Evolutionary conservation across 2,113 vertebrate genomes (phyloP).

Genomic region (Aptenodytes patagonicus): DNA sequence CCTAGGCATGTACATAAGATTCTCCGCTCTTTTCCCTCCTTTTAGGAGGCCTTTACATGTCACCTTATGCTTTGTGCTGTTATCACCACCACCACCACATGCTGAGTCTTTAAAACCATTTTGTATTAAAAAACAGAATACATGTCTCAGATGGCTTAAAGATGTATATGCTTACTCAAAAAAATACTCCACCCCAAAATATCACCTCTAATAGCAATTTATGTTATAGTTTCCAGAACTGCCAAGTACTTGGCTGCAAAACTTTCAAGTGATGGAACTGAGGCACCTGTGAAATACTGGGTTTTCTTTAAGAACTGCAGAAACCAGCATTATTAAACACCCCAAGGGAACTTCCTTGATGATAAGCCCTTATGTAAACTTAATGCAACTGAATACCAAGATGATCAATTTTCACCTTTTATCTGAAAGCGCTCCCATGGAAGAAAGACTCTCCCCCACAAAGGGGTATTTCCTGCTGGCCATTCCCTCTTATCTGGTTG

Average conservation of each 20-base stretch:
- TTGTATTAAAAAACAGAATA: constrained; percentile 26
- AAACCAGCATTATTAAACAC: background rate
- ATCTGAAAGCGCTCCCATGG: background rate
- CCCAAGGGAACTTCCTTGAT: background rate
- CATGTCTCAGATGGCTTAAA: constrained; percentile 12
- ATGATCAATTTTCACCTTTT: background rate
- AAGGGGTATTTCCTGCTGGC: background rate
- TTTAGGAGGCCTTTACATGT: background rate
- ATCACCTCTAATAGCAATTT: background rate
- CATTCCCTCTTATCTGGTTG: background rate
- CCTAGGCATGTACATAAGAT: background rate
- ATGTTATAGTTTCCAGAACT: background rate
- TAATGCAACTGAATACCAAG: background rate
- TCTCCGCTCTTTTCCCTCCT: background rate
- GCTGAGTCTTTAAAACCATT: background rate
- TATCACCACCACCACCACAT: background rate
- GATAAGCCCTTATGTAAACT: background rate
- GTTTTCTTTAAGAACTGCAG: background rate
- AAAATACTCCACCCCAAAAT: background rate
- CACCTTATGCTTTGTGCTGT: background rate
- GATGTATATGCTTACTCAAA: background rate
- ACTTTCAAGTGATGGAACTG: accelerated
- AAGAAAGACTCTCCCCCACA: background rate
- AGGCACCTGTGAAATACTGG: background rate
- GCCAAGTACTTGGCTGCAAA: background rate